A percentile compares a stretch with the other conserved stretches of the same genome.
Conservation (phyloP, 2,888 invertebrate genomes). For the Dryobota labecula region DNA sequence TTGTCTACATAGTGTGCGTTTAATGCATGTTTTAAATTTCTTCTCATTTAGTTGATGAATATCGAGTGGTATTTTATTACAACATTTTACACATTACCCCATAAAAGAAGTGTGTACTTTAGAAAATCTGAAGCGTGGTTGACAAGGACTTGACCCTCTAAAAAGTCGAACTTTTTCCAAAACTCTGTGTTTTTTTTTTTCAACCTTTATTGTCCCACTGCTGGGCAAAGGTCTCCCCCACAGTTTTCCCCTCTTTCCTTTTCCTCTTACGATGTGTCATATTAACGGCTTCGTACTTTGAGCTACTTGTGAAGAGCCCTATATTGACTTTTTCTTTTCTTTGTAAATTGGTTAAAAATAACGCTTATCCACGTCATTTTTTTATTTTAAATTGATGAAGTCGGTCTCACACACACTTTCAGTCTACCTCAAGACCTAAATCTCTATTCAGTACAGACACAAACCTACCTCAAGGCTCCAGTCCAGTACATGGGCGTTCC, state of each 20-base stretch:
- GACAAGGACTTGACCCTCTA: too few species aligned
- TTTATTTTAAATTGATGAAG: neutral
- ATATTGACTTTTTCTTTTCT: neutral
- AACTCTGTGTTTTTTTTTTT: neutral
- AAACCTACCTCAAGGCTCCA: conserved; percentile 3
- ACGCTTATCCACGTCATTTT: neutral
- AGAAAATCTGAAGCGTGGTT: too few species aligned
- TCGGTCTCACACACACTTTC: neutral
- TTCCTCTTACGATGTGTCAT: neutral
- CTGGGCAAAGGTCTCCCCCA: neutral
- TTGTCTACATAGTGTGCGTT: too few species aligned
- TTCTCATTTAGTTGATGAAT: too few species aligned
- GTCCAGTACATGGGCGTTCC: conserved; percentile 16
- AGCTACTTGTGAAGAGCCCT: neutral
- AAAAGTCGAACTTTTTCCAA: too few species aligned
- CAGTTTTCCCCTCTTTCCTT: neutral
- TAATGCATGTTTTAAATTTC: too few species aligned
- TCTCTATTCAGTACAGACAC: neutral
- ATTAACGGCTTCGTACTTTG: neutral
- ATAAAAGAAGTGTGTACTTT: too few species aligned
- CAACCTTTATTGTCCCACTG: neutral
- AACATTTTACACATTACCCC: too few species aligned
- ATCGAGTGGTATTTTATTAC: too few species aligned
- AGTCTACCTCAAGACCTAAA: neutral
- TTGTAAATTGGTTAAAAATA: neutral